These are phyloP conservation scores for Cyanocitta stelleri DNA, from an alignment of 2,113 vertebrate genomes.

Conservation along the genomic window DNA sequence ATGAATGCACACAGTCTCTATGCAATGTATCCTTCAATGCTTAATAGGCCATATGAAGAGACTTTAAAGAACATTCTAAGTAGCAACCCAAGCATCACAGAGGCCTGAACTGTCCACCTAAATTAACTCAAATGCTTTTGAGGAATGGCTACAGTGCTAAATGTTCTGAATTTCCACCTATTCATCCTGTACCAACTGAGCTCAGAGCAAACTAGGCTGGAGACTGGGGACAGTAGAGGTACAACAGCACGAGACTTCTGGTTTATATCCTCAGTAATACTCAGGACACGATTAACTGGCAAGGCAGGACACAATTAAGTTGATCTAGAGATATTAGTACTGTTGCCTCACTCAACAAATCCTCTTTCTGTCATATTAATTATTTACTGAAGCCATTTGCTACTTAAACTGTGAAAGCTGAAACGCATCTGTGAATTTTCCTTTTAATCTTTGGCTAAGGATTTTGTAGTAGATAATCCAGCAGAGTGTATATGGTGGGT, in stretches of 20 bases:
- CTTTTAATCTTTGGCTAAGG: not conserved
- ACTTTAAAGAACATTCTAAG: not conserved
- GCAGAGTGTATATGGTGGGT: not conserved
- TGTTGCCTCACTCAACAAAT: not conserved
- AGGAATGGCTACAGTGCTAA: not conserved
- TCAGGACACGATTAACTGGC: not conserved
- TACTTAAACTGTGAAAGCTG: constrained; percentile 5
- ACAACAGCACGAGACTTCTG: not conserved
- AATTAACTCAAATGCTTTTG: not conserved
- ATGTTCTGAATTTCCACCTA: not conserved
- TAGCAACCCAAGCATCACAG: not conserved
- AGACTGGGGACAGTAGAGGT: rapidly evolving
- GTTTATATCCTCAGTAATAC: not conserved
- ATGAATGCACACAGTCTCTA: not conserved
- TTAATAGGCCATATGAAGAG: not conserved
- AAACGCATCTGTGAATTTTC: not conserved
- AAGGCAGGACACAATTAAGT: not conserved
- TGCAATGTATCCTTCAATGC: not conserved
- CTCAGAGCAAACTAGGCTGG: not conserved
- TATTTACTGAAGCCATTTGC: not conserved
- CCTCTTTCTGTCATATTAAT: not conserved
- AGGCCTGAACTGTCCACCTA: not conserved
- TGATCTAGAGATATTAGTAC: not conserved
- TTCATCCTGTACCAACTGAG: not conserved
- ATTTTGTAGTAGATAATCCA: not conserved